A percentile compares a stretch with the other conserved stretches of the same genome.
These are phyloP conservation scores for Danio aesculapii DNA, from an alignment of 2,797 vertebrate species.

Conservation along the genomic window DNA sequence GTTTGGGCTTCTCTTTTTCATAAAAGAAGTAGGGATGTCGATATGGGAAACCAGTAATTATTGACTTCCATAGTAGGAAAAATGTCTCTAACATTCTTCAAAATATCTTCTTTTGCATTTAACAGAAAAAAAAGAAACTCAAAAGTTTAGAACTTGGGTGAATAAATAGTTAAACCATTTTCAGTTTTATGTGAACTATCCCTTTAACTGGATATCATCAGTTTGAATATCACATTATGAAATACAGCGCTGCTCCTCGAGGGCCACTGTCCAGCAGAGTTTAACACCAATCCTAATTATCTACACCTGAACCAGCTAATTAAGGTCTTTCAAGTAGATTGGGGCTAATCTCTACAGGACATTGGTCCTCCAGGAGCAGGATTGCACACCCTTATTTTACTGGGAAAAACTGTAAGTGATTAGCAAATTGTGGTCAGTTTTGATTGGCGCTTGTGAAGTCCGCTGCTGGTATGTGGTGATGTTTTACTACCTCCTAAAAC, in stretches of 20 bases:
- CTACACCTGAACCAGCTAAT: not conserved
- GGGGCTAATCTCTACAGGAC: not conserved
- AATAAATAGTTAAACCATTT: no score
- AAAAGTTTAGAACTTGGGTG: no score
- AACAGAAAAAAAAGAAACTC: no score
- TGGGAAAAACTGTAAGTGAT: constrained; percentile 1
- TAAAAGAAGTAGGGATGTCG: no score
- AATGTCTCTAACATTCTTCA: no score
- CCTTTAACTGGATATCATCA: not conserved
- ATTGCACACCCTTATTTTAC: not conserved
- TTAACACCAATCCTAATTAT: not conserved
- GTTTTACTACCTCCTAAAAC: not conserved
- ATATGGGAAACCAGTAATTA: no score
- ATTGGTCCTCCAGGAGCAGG: not conserved
- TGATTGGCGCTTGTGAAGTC: not conserved
- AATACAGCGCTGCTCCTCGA: not conserved
- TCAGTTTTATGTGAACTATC: no score
- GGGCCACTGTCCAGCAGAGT: not conserved
- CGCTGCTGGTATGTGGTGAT: constrained; percentile 12
- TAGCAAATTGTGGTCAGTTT: constrained; percentile 10
- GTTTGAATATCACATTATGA: not conserved
- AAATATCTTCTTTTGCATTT: no score
- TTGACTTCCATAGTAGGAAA: no score
- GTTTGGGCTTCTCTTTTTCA: no score
- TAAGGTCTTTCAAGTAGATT: not conserved